Evolutionary conservation across 2,888 invertebrate species (phyloP), one percentile per base, ranked within the genome.

Genomic region (Timandra comae): DNA sequence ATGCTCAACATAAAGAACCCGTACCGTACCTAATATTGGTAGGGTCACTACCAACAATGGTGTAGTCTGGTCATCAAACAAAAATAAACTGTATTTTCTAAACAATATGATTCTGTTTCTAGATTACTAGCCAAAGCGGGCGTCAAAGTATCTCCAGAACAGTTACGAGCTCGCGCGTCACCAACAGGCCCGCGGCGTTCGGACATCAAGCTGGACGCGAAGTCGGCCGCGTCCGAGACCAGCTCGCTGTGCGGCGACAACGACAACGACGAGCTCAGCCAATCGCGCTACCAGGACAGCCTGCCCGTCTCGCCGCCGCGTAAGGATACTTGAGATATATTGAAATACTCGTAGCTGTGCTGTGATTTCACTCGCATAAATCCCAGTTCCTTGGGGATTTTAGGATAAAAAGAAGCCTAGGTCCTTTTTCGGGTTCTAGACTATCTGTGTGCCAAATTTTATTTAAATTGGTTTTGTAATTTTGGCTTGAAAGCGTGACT

Each of bases 101-200:
- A n/a, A n/a, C n/a, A n/a, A n/a, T n/a, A n/a, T n/a, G n/a, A n/a
- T n/a, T n/a, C n/a, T n/a, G n/a, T 24, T 33, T 42, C 3, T 50
- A 91, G 94, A 45, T 81, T 96, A 42, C 79, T 96, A 44, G 94
- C 95, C 21, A 96, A 96, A 71, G 95, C 95, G 0, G 95, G 95
- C 6, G 94, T 95, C 6, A 95, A 94, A 71, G 93, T 95, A 31
- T 92, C 92, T 4, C 90, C 95, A 0, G 94, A 95, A 9, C 95
- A 95, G 63, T 72, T 95, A 11, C 82, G 94, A 21, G 95, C 95
- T 0, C 88, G 95, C 13, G 94, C 95, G 0, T 95, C 95, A 0
- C 95, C 95, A 1, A 95, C 95, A 1, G 94, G 95, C 2, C 93
- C 93, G 2, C 86, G 92, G 7, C 87, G 93, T 27, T 91, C 91